These are phyloP conservation scores for Coremacera marginata DNA, from an alignment of 2,888 invertebrate genomes.

Conservation along the genomic window DNA sequence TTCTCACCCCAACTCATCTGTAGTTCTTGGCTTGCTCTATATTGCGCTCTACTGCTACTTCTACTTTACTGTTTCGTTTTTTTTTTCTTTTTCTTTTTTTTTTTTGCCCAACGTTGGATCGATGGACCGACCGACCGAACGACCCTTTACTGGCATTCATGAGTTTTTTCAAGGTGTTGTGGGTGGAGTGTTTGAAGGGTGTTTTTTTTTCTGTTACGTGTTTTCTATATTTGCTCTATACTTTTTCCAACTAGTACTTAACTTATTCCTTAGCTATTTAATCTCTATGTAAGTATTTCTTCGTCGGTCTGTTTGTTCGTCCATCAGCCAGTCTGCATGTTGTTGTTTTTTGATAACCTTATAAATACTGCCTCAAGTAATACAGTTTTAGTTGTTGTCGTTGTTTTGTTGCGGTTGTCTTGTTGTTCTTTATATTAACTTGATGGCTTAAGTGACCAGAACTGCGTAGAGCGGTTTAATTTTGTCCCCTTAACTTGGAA, in stretches of 20 bases:
- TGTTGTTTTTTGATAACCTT: constrained; percentile 10
- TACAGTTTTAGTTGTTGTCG: constrained; percentile 39
- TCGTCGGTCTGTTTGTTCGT: background rate
- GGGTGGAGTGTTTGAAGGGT: background rate
- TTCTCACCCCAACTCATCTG: background rate
- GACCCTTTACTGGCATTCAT: background rate
- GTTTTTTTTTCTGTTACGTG: background rate
- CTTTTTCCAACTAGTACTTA: background rate
- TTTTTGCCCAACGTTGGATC: background rate
- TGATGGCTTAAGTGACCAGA: background rate
- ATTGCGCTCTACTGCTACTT: background rate
- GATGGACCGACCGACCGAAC: background rate
- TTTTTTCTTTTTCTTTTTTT: background rate
- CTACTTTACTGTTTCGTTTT: background rate
- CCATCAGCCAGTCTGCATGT: background rate
- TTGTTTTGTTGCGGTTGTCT: constrained; percentile 49
- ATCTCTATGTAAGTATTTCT: background rate
- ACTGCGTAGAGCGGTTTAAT: constrained; percentile 4
- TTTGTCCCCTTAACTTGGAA: constrained; percentile 25
- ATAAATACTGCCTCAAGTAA: constrained; percentile 25
- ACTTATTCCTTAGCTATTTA: constrained; percentile 2
- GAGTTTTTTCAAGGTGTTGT: background rate
- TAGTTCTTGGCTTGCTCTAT: background rate
- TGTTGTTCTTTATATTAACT: constrained; percentile 46
- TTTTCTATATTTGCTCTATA: background rate